Conservation (phyloP, 2,113 vertebrate genomes). For the Miniopterus natalensis region DNA sequence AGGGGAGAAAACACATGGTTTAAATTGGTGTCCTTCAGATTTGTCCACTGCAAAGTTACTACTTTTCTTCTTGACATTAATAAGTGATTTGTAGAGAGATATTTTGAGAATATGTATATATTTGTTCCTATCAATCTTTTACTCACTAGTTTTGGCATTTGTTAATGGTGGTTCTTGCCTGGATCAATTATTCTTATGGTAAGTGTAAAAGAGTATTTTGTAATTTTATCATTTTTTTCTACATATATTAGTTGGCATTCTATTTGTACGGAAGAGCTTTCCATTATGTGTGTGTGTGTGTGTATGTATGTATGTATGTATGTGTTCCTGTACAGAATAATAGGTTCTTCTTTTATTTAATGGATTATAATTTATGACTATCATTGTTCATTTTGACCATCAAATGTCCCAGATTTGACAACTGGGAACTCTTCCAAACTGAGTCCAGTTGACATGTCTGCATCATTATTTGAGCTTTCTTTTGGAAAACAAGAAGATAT, state of each 20-base stretch:
- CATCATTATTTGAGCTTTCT: constrained; percentile 40
- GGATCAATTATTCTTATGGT: constrained; percentile 16
- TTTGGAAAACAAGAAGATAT: constrained; percentile 2
- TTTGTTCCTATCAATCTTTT: neutral
- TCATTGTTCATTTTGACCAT: constrained; percentile 35
- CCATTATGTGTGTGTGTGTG: neutral
- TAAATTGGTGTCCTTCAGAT: neutral
- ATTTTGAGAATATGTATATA: neutral
- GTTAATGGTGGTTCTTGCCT: neutral
- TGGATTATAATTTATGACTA: constrained; percentile 9
- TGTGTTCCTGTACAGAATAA: neutral
- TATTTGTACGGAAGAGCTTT: constrained; percentile 23
- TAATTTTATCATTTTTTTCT: constrained; percentile 12
- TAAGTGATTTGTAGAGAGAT: constrained; percentile 2
- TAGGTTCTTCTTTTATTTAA: constrained; percentile 12
- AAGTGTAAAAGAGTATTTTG: neutral
- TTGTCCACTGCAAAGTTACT: neutral
- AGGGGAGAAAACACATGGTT: neutral
- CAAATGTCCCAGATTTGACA: constrained; percentile 35
- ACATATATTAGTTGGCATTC: constrained; percentile 36
- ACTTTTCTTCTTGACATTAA: neutral
- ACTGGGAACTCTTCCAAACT: neutral
- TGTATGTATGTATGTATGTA: neutral
- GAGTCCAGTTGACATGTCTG: neutral
- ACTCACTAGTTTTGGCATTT: neutral